These are phyloP conservation scores for Eupithecia insigniata DNA, from an alignment of 2,888 invertebrate genomes.

Conservation along the genomic window DNA sequence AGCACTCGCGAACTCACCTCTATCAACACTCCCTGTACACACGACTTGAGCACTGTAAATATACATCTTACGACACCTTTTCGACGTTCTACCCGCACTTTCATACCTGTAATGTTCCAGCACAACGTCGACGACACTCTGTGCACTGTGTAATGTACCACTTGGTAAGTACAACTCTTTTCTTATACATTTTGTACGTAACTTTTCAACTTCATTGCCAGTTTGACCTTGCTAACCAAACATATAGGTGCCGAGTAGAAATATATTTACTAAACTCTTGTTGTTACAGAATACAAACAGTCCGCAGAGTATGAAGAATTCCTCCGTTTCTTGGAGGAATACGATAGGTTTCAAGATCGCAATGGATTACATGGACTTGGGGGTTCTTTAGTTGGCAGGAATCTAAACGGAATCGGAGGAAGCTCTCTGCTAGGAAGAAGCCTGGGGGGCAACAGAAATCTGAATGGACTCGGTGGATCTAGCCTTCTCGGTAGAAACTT, in stretches of 20 bases:
- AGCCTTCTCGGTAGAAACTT: conserved; percentile 54
- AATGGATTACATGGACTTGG: conserved; percentile 50
- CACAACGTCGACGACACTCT: conserved; percentile 54
- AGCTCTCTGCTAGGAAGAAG: conserved; percentile 53
- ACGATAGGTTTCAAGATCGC: conserved; percentile 57
- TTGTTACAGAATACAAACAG: conserved; percentile 72
- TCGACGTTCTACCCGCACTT: conserved; percentile 51
- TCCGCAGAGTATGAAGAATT: conserved; percentile 68
- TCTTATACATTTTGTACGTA: conserved; percentile 38
- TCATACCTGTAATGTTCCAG: conserved; percentile 50
- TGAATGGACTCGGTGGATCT: conserved; percentile 51
- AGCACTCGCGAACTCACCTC: conserved; percentile 28
- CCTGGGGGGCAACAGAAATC: conserved; percentile 41
- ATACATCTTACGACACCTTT: conserved; percentile 42
- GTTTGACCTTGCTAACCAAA: not conserved
- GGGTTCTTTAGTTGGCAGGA: conserved; percentile 50
- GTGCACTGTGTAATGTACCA: conserved; percentile 51
- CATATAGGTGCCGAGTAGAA: not conserved
- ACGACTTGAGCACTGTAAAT: conserved; percentile 33
- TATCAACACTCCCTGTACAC: conserved; percentile 19
- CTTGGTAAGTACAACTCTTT: conserved; percentile 58
- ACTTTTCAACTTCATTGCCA: conserved; percentile 3
- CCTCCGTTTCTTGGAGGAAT: conserved; percentile 63
- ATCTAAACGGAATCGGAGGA: conserved; percentile 50
- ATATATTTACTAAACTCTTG: conserved; percentile 13